Evolutionary conservation across 2,113 vertebrate genomes (phyloP).

Genomic region (Pogona vitticeps): DNA sequence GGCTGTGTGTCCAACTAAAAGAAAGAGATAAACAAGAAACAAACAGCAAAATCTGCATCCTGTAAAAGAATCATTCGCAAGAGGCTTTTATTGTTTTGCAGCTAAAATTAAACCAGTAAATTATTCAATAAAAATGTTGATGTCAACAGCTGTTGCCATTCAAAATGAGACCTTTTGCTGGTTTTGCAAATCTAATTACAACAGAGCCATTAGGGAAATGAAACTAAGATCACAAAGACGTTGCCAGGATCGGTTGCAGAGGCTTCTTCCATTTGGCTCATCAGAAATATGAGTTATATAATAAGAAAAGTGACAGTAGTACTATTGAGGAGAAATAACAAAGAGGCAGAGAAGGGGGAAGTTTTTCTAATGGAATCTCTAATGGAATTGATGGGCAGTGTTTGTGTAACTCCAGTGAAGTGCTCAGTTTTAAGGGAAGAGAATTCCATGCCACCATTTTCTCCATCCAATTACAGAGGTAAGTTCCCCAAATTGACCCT

Average conservation of each 20-base stretch:
- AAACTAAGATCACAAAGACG: slow-evolving; percentile 66
- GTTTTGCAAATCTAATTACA: slow-evolving; percentile 84
- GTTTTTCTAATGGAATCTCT: slow-evolving; percentile 20
- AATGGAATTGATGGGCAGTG: background rate
- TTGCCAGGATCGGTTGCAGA: slow-evolving; percentile 53
- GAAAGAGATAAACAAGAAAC: slow-evolving; percentile 29
- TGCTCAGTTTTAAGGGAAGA: background rate
- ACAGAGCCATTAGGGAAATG: slow-evolving; percentile 76
- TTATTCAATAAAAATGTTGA: slow-evolving; percentile 81
- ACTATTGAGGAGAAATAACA: background rate
- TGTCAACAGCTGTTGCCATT: slow-evolving; percentile 85
- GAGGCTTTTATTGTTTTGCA: slow-evolving; percentile 74
- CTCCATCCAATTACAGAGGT: background rate
- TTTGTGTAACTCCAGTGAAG: background rate
- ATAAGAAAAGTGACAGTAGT: slow-evolving; percentile 30
- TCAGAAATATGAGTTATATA: slow-evolving; percentile 60
- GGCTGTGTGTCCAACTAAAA: slow-evolving; percentile 21
- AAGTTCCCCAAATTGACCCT: background rate
- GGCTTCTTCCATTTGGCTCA: slow-evolving; percentile 56
- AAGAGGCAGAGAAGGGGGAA: slow-evolving; percentile 28
- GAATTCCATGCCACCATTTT: background rate
- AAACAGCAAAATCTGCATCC: slow-evolving; percentile 32
- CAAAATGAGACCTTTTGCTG: slow-evolving; percentile 82
- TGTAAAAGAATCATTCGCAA: slow-evolving; percentile 61
- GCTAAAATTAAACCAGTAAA: slow-evolving; percentile 82